Percentiles rank a stretch among this genome's conserved stretches.
phyloP scores from a whole-genome alignment of 2,888 invertebrate species.

The Hirtodrosophila duncani region DNA sequence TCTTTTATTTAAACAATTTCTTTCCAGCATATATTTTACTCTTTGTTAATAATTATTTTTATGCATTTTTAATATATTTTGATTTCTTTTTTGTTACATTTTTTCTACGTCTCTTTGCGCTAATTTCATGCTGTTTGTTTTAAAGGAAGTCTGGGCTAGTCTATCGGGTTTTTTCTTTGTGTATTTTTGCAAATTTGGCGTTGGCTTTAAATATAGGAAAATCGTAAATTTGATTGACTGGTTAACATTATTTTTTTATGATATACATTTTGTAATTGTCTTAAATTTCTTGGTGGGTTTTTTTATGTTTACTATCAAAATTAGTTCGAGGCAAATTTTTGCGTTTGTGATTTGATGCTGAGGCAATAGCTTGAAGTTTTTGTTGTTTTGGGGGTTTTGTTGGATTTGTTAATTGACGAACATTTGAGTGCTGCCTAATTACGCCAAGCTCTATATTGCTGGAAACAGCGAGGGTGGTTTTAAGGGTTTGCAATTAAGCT shows the following conservation, averaged over 20 bases:
- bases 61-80: conserved; percentile 11
- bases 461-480: conserved; percentile 12
- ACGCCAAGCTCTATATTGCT: conserved; percentile 50
- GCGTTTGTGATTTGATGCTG: conserved; percentile 3
- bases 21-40: too few species aligned
- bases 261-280: background rate
- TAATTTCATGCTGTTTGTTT: conserved; percentile 24
- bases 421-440: conserved; percentile 58
- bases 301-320: conserved; percentile 5
- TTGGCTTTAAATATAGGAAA: conserved; percentile 4
- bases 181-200: background rate
- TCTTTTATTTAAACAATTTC: too few species aligned
- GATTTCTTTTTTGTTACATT: background rate
- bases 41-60: conserved; percentile 4
- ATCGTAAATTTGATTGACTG: conserved; percentile 9
- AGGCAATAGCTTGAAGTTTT: conserved; percentile 38
- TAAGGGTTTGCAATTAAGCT: background rate
- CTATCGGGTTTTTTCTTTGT: conserved; percentile 5
- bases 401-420: conserved; percentile 59
- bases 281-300: background rate
- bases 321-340: background rate
- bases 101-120: conserved; percentile 20
- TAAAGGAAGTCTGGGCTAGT: conserved; percentile 17
- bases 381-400: conserved; percentile 41
- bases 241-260: background rate